phyloP scores from a whole-genome alignment of 2,888 invertebrate species.

The Gari tellinella region DNA sequence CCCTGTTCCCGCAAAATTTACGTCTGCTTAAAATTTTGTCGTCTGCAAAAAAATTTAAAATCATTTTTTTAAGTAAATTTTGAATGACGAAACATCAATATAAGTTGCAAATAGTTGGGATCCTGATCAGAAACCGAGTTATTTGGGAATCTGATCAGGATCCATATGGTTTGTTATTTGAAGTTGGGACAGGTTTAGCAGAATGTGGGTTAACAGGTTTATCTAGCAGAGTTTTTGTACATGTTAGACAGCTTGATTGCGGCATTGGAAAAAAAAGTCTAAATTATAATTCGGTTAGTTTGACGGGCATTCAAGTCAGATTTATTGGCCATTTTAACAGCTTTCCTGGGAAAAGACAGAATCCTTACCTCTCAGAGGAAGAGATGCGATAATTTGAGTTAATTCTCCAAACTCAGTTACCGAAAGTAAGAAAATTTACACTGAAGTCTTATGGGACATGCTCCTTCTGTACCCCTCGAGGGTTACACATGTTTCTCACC shows the following conservation, averaged over 20 bases:
- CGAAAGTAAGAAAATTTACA: conserved; percentile 23
- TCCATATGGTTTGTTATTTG: too few relatives aligned
- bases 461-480: too few relatives aligned
- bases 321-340: conserved; percentile 20
- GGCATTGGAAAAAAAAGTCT: conserved; percentile 1
- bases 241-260: conserved; percentile 6
- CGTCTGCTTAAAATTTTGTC: too few relatives aligned
- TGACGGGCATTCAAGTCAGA: conserved; percentile 9
- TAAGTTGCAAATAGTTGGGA: too few relatives aligned
- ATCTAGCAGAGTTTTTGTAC: conserved; percentile 3
- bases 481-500: conserved; percentile 22
- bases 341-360: conserved; percentile 27
- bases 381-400: not conserved
- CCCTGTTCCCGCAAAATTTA: too few relatives aligned
- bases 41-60: too few relatives aligned
- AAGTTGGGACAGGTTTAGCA: too few relatives aligned
- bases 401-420: conserved; percentile 6
- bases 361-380: conserved; percentile 25
- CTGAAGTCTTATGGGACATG: conserved; percentile 14
- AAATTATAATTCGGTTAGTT: conserved; percentile 30
- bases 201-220: conserved; percentile 23
- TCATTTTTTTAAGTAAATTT: too few relatives aligned
- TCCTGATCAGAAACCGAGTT: too few relatives aligned
- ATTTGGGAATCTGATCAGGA: too few relatives aligned
- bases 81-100: too few relatives aligned